Conservation (phyloP, 2,113 vertebrate genomes). For the Catharus fuscescens region DNA sequence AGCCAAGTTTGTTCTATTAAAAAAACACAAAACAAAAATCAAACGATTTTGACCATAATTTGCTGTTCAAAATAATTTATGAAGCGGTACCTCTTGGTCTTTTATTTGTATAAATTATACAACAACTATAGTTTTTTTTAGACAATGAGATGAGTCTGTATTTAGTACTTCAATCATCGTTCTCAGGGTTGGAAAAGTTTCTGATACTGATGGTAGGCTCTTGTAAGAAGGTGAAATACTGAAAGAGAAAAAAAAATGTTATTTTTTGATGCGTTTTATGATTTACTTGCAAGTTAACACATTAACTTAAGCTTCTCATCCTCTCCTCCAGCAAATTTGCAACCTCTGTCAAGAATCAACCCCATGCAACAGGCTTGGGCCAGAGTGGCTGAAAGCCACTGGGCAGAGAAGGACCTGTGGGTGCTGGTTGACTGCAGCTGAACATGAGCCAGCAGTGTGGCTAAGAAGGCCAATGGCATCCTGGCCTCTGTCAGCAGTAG, state of each 20-base stretch:
- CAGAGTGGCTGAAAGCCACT: background rate
- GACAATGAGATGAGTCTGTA: conserved; percentile 91
- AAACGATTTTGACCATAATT: conserved; percentile 52
- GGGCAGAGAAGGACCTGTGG: background rate
- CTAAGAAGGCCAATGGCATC: background rate
- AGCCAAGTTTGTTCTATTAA: conserved; percentile 41
- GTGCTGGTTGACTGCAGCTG: background rate
- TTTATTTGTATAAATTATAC: conserved; percentile 72
- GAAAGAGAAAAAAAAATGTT: conserved; percentile 37
- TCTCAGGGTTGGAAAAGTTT: conserved; percentile 90
- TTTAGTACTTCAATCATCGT: conserved; percentile 96
- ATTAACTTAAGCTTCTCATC: background rate
- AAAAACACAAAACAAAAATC: conserved; percentile 6
- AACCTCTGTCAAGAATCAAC: background rate
- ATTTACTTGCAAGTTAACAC: background rate
- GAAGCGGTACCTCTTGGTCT: conserved; percentile 45
- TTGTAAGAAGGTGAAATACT: conserved; percentile 93
- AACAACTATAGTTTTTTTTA: conserved; percentile 80
- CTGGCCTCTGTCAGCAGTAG: background rate
- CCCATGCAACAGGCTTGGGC: background rate
- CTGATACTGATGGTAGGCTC: conserved; percentile 90
- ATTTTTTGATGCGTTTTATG: background rate
- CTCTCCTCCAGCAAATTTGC: background rate
- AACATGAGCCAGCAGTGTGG: background rate
- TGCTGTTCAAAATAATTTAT: conserved; percentile 73